Conservation (phyloP, 2,888 invertebrate species). For the Rhorus exstirpatorius region DNA sequence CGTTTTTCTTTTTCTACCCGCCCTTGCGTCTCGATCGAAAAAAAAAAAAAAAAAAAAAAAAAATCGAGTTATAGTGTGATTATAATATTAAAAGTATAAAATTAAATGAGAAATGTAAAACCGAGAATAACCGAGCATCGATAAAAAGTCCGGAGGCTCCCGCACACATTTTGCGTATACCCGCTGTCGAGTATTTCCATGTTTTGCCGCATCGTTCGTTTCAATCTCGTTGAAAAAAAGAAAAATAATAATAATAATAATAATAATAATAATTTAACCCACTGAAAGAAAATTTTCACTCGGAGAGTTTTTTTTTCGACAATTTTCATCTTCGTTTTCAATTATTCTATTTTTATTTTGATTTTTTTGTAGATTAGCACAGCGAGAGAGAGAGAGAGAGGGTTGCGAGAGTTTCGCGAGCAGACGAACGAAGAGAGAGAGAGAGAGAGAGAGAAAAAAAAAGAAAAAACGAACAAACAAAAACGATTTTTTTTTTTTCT, state of each 20-base stretch:
- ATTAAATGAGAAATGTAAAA: slow-evolving; percentile 30
- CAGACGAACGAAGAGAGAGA: not conserved
- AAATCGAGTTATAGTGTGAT: slow-evolving; percentile 45
- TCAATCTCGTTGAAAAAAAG: not conserved
- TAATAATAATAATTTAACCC: too few species aligned
- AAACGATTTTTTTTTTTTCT: slow-evolving; percentile 1
- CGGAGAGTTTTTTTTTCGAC: too few species aligned
- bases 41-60: too few species aligned
- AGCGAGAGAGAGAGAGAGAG: not conserved
- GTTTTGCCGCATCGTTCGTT: slow-evolving; percentile 35
- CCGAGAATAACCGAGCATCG: slow-evolving; percentile 63
- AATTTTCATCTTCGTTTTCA: slow-evolving; percentile 14
- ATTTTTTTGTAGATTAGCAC: not conserved
- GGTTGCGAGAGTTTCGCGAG: slow-evolving; percentile 10
- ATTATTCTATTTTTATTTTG: not conserved
- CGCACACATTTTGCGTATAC: slow-evolving; percentile 79
- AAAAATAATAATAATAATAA: too few species aligned
- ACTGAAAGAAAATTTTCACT: slow-evolving; percentile 17
- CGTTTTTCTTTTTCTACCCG: not conserved
- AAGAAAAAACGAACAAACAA: not conserved
- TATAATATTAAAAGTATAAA: slow-evolving; percentile 38
- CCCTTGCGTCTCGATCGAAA: slow-evolving; percentile 41
- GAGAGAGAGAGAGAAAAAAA: not conserved
- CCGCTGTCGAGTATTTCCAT: slow-evolving; percentile 68
- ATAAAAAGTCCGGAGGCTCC: slow-evolving; percentile 79